Conservation (phyloP, 2,888 invertebrate genomes). For the Exephanes ischioxanthus region DNA sequence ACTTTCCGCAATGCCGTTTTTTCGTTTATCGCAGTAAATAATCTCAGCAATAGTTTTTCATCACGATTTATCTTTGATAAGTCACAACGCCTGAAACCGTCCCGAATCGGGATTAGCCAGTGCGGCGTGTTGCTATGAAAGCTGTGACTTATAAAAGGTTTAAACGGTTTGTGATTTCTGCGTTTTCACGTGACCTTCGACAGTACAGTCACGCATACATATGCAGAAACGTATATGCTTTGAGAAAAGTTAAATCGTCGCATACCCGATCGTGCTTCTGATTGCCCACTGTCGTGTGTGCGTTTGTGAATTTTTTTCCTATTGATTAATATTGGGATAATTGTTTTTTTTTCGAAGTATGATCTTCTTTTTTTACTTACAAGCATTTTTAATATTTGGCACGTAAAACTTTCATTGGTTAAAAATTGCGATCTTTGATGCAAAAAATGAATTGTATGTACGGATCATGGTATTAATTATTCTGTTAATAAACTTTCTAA, state of each 20-base stretch:
- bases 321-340: slow-evolving; percentile 48
- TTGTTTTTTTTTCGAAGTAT: slow-evolving; percentile 47
- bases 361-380: slow-evolving; percentile 15
- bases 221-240: slow-evolving; percentile 27
- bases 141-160: not conserved
- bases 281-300: slow-evolving; percentile 18
- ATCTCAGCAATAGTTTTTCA: not conserved
- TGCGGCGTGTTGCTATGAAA: not conserved
- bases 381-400: slow-evolving; percentile 61
- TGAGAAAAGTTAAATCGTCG: slow-evolving; percentile 17
- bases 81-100: not conserved
- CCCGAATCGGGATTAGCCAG: not conserved
- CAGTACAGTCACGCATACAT: slow-evolving; percentile 42
- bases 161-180: slow-evolving; percentile 21
- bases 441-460: slow-evolving; percentile 58
- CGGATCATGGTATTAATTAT: slow-evolving; percentile 76
- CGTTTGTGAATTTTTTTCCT: slow-evolving; percentile 58
- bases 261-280: not conserved
- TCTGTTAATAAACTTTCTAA: slow-evolving; percentile 82
- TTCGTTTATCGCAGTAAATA: slow-evolving; percentile 12
- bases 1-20: slow-evolving; percentile 10
- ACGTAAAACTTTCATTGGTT: slow-evolving; percentile 42
- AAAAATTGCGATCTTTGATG: slow-evolving; percentile 31
- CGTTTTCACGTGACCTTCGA: slow-evolving; percentile 24
- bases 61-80: not conserved